phyloP scores from a whole-genome alignment of 2,113 vertebrate genomes.

The Lasiurus borealis region DNA sequence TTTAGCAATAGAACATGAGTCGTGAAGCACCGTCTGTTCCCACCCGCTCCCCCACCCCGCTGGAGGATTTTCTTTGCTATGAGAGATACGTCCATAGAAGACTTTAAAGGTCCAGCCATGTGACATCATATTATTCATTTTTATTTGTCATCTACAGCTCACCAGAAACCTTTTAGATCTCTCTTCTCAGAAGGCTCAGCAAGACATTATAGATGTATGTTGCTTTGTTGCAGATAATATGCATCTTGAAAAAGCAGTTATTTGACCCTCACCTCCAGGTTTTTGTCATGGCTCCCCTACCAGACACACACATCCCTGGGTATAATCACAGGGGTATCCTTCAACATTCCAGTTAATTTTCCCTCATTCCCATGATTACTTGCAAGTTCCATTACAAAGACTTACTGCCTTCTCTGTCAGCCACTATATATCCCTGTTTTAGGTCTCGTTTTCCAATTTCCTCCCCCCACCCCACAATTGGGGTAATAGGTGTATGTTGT shows the following conservation, averaged over 20 bases:
- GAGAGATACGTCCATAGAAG: neutral
- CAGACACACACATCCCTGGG: rapidly evolving
- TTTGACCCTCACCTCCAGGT: neutral
- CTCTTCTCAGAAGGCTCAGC: neutral
- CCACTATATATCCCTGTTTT: neutral
- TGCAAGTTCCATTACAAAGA: neutral
- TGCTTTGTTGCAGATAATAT: neutral
- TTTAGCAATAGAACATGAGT: neutral
- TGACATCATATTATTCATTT: neutral
- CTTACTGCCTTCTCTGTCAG: neutral
- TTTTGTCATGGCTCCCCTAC: rapidly evolving
- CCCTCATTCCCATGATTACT: neutral
- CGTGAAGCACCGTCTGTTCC: neutral
- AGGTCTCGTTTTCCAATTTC: neutral
- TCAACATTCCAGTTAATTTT: neutral
- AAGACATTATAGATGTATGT: neutral
- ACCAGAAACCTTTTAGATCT: neutral
- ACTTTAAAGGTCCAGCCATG: neutral
- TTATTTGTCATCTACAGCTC: neutral
- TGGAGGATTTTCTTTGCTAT: neutral
- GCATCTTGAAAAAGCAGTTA: neutral
- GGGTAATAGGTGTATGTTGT: rapidly evolving
- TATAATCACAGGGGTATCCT: rapidly evolving
- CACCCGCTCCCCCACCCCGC: neutral
- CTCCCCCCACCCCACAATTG: too few relatives aligned